Base-by-base conservation (phyloP, 2,113 vertebrate genomes). In the Gila orcuttii region DNA sequence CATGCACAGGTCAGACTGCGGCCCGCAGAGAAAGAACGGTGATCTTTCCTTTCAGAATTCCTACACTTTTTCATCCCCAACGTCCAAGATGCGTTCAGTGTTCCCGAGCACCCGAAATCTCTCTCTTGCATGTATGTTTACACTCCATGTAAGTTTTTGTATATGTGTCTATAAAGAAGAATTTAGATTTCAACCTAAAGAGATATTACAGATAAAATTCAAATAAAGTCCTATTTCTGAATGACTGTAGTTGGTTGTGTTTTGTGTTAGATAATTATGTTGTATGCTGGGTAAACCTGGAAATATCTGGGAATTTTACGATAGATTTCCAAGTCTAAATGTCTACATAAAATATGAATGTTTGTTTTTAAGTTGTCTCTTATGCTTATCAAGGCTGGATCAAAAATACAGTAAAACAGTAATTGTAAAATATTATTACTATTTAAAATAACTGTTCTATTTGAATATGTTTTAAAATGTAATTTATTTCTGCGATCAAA, bases 101-200 rank as follows among this genome's bases (percentile, higher is more conserved):
- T 57, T 80, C 77, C 57, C 7, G 15, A 50, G 42, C 79, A 50
- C 68, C 66, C 0, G 3, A 42, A 39, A 39, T 83, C 45, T 79
- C 28, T 59, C 47, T 82, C 52, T 85, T 92, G 93, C 93, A 94
- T 93, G 91, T 94, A 94, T 93, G 91, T 94, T 93, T 93, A 93
- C 93, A 91, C 87, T 89, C 71, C 89, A 79, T 57, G 85, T 57
- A 57, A 23, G 55, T 57, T 57, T 91, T 57, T 91, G 77, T 75
- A 33, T 89, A 73, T 86, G 69, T 71, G 25, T 77, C 33, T 55
- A 45, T 88, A 23, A 21, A 80, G n/a, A 83, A 86, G 76, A 93
- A 75, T 82, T 89, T 90, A 62, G 45, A 83, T 91, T 94, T 91
- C 91, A 92, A 91, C 91, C 92, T 91, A 93, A 94, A 85, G 88